These are phyloP conservation scores for Lumbricus terrestris DNA, from an alignment of 2,888 invertebrate genomes.

Conservation along the genomic window DNA sequence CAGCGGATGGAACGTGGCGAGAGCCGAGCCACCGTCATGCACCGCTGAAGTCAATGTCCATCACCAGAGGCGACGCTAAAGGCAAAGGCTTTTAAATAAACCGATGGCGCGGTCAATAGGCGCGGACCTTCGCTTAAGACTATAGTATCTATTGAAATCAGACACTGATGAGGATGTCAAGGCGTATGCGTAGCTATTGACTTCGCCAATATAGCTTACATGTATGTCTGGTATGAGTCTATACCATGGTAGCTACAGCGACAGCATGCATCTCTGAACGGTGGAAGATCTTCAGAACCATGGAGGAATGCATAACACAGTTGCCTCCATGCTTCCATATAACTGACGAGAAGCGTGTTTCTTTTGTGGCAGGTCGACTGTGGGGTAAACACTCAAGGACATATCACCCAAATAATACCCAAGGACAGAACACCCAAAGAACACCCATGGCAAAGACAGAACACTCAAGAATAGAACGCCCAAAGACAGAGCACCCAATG, in stretches of 20 bases:
- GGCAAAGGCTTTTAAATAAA: background rate
- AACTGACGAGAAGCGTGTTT: background rate
- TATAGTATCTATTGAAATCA: background rate
- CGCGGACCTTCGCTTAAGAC: background rate
- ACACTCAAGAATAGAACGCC: too few relatives aligned
- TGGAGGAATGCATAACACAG: background rate
- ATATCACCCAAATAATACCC: too few relatives aligned
- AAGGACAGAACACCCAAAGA: too few relatives aligned
- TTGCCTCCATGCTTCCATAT: background rate
- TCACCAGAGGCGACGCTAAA: background rate
- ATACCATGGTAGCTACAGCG: background rate
- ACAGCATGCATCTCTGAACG: background rate
- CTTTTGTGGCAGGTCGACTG: background rate
- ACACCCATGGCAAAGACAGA: too few relatives aligned
- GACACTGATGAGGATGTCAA: background rate
- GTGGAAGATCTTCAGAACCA: background rate
- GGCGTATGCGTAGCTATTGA: background rate
- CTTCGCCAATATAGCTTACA: background rate
- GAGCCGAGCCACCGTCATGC: background rate
- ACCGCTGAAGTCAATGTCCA: background rate
- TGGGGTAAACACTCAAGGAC: too few relatives aligned
- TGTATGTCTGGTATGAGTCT: background rate
- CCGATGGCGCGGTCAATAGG: conserved; percentile 3
- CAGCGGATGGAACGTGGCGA: background rate
- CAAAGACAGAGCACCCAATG: too few relatives aligned